Evolutionary conservation across 2,888 invertebrate genomes (phyloP), one percentile per base, ranked within the genome.

Genomic region (Noctua janthe): DNA sequence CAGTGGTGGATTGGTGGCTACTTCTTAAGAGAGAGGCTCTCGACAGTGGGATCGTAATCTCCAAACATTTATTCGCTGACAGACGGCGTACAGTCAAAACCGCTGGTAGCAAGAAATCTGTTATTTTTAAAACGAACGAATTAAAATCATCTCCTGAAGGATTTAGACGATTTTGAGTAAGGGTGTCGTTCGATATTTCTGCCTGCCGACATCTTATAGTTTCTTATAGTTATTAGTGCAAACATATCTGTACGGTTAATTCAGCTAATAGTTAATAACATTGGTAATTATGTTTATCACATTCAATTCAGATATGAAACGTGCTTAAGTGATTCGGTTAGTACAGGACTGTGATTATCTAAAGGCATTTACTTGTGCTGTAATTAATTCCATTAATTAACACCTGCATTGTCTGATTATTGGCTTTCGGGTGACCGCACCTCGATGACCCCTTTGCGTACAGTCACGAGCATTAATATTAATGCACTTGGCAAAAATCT

Each of bases 321-420:
- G 8, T 59, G 62, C 43, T 39, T 59, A 43, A 71, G 49, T 76
- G 71, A 73, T 75, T 15, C 47, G 66, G 62, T 78, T 35, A 39
- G 5, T 54, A 74, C 56, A 49, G 47, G 13, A 6, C 20, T 15
- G 15, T 43, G 59, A 39, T 73, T 78, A 77, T 67, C 66, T 70
- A 4, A n/a, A 17, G 47, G 54, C 2, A 29, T 73, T 51, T n/a
- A 35, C 47, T 10, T 7, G 20, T 54, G 62, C 29, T 64, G 29
- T 74, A 62, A 84, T 84, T 87, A 80, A 84, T 87, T 71, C 49
- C 29, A 35, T 64, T 80, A 84, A 87, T 87, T 56, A 84, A 74
- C 62, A 76, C n/a, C 43, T 64, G 69, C 73, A 74, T 74, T 80
- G 87, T 80, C 35, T 11, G 17, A 39, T 17, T 59, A 62, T 71